Evolutionary conservation across 2,888 invertebrate genomes (phyloP).

Genomic region (Apeira syringaria): DNA sequence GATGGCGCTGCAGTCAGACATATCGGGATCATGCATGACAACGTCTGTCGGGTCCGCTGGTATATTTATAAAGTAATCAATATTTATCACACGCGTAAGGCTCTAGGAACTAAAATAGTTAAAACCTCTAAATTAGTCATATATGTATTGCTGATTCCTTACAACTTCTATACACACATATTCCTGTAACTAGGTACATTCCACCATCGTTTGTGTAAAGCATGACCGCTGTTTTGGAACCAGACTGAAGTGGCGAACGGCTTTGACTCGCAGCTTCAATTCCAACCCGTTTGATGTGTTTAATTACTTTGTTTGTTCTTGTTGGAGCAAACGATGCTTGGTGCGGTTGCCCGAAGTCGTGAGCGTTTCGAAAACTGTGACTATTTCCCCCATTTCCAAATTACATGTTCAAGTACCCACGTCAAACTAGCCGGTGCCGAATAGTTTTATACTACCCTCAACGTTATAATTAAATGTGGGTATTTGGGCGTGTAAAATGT

Average conservation of each 20-base stretch:
- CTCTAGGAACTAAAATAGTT: no score
- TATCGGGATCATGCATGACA: no score
- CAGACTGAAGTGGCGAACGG: constrained; percentile 37
- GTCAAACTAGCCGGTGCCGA: constrained; percentile 65
- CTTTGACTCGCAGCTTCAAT: constrained; percentile 75
- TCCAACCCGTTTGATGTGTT: constrained; percentile 79
- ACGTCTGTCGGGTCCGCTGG: no score
- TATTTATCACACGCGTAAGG: no score
- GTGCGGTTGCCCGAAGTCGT: constrained; percentile 75
- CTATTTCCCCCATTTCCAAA: constrained; percentile 73
- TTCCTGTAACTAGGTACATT: neutral
- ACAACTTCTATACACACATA: no score
- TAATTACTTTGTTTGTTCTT: constrained; percentile 83
- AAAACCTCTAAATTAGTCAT: no score
- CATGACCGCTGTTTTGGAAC: constrained; percentile 27
- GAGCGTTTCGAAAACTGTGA: constrained; percentile 73
- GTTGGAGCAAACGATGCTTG: constrained; percentile 67
- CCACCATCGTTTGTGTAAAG: constrained; percentile 3
- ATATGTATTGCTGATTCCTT: no score
- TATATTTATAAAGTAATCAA: no score
- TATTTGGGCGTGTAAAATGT: constrained; percentile 34
- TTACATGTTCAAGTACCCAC: constrained; percentile 79
- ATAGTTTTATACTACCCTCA: constrained; percentile 67
- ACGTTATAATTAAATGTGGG: constrained; percentile 68
- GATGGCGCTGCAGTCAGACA: no score